Evolutionary conservation across 1,140 invertebrate species (phyloP), one percentile per base, ranked within the genome.

Genomic region (Maconellicoccus hirsutus): DNA sequence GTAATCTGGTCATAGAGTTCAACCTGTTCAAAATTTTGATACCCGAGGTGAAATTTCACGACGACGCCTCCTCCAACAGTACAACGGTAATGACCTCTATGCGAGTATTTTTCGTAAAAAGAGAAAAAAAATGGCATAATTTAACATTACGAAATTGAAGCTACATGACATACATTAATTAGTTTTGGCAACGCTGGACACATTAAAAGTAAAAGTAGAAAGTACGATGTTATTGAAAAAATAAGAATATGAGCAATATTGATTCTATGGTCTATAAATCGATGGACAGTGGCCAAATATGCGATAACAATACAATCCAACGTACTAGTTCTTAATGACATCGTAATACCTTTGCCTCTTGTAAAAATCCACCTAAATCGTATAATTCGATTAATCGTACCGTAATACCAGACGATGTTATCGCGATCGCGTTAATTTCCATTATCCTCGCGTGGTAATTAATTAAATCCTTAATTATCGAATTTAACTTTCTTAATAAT

Each of bases 231-330:
- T 52, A 52, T 52, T 52, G 42, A 52, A 52, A 52, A 52, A 52
- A 3, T 16, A 19, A 52, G 2, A 19, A 52, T 3, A 52, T 52
- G 42, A 52, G 42, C 42, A 52, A 52, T 52, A 52, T 14, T 14
- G 12, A 52, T 52, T 16, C n/a, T 52, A n/a, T n/a, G n/a, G n/a
- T 16, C n/a, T 52, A 14, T 16, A 3, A 16, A 33, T 12, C 42
- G 42, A 52, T 52, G 42, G 42, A 52, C 42, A 52, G 42, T 52
- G n/a, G 42, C 42, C 42, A 52, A 52, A 52, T 52, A 52, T 52
- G 42, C 42, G 6, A 52, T 52, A 52, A 52, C 42, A 52, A 52
- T 52, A 19, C 6, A 19, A 6, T 52, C 3, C 6, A 52, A 52
- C 42, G 42, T n/a, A n/a, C n/a, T n/a, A n/a, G n/a, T n/a, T n/a